These are phyloP conservation scores for Porphyrio hochstetteri DNA, from an alignment of 2,113 vertebrate genomes.

Conservation along the genomic window DNA sequence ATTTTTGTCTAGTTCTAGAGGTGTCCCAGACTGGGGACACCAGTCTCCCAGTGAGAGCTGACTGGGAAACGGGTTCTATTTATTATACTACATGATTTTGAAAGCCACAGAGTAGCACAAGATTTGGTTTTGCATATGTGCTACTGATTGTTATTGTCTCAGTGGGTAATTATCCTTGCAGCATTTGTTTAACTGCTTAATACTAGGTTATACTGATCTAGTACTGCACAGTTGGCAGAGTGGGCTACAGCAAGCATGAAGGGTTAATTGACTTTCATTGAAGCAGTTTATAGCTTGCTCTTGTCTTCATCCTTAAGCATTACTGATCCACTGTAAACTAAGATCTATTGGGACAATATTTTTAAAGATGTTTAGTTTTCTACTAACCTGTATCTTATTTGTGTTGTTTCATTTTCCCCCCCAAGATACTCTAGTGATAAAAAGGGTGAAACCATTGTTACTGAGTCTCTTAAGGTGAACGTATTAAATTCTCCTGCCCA, in stretches of 20 bases:
- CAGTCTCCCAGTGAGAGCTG: not conserved
- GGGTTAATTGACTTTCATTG: constrained; percentile 74
- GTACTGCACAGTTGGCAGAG: not conserved
- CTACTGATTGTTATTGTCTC: not conserved
- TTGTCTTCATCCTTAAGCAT: constrained; percentile 57
- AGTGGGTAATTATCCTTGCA: not conserved
- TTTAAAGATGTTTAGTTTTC: constrained; percentile 61
- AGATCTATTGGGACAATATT: constrained; percentile 62
- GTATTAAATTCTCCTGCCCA: constrained; percentile 47
- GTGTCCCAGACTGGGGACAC: not conserved
- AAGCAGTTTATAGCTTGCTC: constrained; percentile 49
- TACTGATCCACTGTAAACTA: constrained; percentile 50
- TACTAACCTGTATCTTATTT: constrained; percentile 65
- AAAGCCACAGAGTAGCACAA: not conserved
- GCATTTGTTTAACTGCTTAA: not conserved
- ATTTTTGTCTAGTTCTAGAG: not conserved
- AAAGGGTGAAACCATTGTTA: constrained; percentile 15
- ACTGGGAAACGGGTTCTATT: not conserved
- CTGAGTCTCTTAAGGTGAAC: constrained; percentile 27
- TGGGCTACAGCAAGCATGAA: not conserved
- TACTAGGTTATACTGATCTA: too few species aligned
- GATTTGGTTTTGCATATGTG: not conserved
- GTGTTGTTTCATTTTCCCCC: constrained; percentile 46
- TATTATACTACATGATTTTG: not conserved
- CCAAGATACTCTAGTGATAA: constrained; percentile 15